These are phyloP conservation scores for Drosophila macrothrix DNA, from an alignment of 2,888 invertebrate species.

Conservation along the genomic window DNA sequence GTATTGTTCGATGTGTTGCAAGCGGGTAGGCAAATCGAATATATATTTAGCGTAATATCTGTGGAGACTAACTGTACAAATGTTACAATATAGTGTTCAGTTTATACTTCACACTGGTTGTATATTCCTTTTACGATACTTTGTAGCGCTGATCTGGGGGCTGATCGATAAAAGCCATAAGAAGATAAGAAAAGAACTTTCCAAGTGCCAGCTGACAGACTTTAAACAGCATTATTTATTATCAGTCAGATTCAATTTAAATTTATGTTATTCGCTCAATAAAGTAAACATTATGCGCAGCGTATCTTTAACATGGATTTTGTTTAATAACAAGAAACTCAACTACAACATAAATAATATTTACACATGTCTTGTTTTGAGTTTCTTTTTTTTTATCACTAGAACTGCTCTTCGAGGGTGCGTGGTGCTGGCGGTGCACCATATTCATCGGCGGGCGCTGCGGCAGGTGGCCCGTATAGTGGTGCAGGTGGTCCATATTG, in stretches of 20 bases:
- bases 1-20: constrained; percentile 59
- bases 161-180: not conserved
- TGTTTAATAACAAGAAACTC: constrained; percentile 37
- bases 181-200: not conserved
- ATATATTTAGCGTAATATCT: not conserved
- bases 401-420: constrained; percentile 82
- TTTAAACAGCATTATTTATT: not conserved
- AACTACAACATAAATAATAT: constrained; percentile 69
- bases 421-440: constrained; percentile 77
- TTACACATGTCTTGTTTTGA: constrained; percentile 51
- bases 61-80: not conserved
- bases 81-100: constrained; percentile 36
- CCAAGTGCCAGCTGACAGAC: not conserved
- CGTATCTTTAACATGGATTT: constrained; percentile 7
- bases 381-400: constrained; percentile 24
- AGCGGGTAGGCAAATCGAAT: constrained; percentile 23
- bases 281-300: not conserved
- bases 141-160: constrained; percentile 3
- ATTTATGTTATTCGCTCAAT: not conserved
- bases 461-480: constrained; percentile 83
- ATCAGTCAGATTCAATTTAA: not conserved
- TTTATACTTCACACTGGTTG: constrained; percentile 65
- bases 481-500: constrained; percentile 84
- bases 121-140: constrained; percentile 54
- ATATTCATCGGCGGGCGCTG: constrained; percentile 81